Evolutionary conservation across 2,113 vertebrate species (phyloP).

Genomic region (Melanerpes aurifrons): DNA sequence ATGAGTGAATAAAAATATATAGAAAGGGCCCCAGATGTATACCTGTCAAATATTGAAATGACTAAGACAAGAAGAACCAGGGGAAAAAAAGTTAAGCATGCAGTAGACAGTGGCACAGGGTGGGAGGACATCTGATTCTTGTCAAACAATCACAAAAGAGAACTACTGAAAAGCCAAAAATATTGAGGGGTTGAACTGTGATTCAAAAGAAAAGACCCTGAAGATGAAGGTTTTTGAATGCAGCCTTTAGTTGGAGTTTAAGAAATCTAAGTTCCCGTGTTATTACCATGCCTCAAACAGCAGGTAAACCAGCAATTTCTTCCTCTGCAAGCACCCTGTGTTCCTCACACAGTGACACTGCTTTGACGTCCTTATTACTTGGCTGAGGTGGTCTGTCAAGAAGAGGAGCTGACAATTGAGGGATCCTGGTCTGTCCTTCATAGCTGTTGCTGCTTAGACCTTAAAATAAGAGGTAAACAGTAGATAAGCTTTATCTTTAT

Average conservation of each 20-base stretch:
- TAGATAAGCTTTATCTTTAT: neutral
- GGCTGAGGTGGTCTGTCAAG: slow-evolving; percentile 37
- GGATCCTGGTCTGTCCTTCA: slow-evolving; percentile 2
- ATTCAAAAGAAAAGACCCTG: neutral
- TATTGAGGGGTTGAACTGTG: neutral
- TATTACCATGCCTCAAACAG: slow-evolving; percentile 52
- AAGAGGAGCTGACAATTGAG: neutral
- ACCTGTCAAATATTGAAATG: neutral
- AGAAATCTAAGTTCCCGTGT: slow-evolving; percentile 46
- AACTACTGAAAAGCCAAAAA: slow-evolving; percentile 33
- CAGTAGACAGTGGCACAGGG: neutral
- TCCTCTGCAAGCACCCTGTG: neutral
- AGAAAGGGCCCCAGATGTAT: neutral
- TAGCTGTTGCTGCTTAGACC: neutral
- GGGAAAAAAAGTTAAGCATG: neutral
- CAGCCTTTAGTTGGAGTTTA: slow-evolving; percentile 19
- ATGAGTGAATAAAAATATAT: slow-evolving; percentile 12
- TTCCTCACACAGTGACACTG: slow-evolving; percentile 33
- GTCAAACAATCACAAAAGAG: slow-evolving; percentile 19
- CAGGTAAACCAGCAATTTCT: slow-evolving; percentile 48
- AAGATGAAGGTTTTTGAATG: neutral
- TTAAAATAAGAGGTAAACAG: neutral
- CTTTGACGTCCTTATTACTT: slow-evolving; percentile 3
- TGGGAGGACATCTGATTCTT: slow-evolving; percentile 3
- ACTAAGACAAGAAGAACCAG: neutral